Percentiles rank a stretch among this genome's conserved stretches.
These are phyloP conservation scores for Anthophora plumipes DNA, from an alignment of 2,888 invertebrate species.

Conservation along the genomic window DNA sequence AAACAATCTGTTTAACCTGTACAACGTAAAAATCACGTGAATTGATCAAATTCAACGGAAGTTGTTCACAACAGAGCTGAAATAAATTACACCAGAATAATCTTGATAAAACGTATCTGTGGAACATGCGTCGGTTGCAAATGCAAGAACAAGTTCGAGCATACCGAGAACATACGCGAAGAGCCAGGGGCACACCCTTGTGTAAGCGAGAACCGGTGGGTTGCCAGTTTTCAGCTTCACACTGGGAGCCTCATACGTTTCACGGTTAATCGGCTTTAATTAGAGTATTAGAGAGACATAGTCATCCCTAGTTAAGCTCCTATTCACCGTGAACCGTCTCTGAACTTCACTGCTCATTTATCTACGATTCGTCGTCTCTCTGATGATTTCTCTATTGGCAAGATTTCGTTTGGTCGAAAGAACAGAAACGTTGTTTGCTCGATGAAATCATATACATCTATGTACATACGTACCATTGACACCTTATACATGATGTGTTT, in stretches of 20 bases:
- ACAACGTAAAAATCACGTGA: neutral
- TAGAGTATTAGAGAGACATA: conserved; percentile 45
- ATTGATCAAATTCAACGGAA: neutral
- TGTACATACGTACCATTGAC: too few species aligned
- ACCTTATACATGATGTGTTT: too few species aligned
- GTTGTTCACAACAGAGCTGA: neutral
- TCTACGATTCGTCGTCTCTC: neutral
- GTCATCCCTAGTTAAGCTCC: conserved; percentile 60
- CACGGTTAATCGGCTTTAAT: conserved; percentile 67
- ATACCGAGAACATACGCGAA: conserved; percentile 1
- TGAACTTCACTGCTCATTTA: conserved; percentile 47
- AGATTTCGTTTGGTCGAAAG: neutral
- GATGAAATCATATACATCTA: too few species aligned
- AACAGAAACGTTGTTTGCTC: too few species aligned
- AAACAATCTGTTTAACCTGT: neutral
- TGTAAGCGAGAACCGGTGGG: conserved; percentile 34
- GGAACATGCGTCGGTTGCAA: neutral
- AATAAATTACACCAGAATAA: neutral
- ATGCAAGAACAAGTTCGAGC: neutral
- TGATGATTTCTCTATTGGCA: neutral
- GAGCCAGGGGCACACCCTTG: conserved; percentile 19
- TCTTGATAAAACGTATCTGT: neutral
- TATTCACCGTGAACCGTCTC: conserved; percentile 55
- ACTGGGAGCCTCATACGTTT: conserved; percentile 32
- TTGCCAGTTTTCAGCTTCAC: conserved; percentile 63